Base-by-base conservation (phyloP, 2,888 invertebrate species). In the Eupithecia vulgata region DNA sequence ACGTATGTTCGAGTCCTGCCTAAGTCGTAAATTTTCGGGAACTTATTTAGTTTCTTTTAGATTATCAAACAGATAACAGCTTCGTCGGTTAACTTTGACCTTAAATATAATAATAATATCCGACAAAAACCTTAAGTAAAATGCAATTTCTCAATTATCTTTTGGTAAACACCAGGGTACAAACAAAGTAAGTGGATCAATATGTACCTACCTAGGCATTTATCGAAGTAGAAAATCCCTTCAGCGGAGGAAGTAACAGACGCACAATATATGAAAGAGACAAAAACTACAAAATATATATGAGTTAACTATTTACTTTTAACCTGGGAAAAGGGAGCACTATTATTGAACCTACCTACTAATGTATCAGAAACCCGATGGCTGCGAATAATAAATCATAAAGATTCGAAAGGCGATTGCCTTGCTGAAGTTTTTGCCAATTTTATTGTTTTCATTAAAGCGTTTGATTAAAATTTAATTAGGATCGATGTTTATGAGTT, bases 341-440 rank as follows among this genome's bases (percentile, higher is more conserved):
- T 52, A 13, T 57, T 12, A 57, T 57, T 25, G 12, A 4, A 21
- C 21, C 12, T 52, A 52, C 52, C 52, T 52, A 45, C 15, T 1
- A 15, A 25, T 25, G 30, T 3, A 61, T 15, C 61, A 30, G 59
- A 59, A 59, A 25, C 13, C 34, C 0, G 34, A 61, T 61, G 35
- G 62, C 35, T 35, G 35, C 62, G n/a, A 64, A 35, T 64, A 64
- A 35, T 64, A 64, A 64, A 69, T 69, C 71, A 68, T 66, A 74
- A 74, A 82, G 84, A 88, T 88, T 84, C 81, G 87, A 90, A 89
- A 88, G 85, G 85, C 78, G 88, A 88, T 88, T 85, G 79, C 79
- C 76, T 76, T 76, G 82, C 72, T 81, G 82, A 78, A 85, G 80
- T 87, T 89, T 87, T 88, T 85, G 86, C 84, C 83, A 84, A 84